phyloP scores from a whole-genome alignment of 2,888 invertebrate species.

The Physocephala rufipes region DNA sequence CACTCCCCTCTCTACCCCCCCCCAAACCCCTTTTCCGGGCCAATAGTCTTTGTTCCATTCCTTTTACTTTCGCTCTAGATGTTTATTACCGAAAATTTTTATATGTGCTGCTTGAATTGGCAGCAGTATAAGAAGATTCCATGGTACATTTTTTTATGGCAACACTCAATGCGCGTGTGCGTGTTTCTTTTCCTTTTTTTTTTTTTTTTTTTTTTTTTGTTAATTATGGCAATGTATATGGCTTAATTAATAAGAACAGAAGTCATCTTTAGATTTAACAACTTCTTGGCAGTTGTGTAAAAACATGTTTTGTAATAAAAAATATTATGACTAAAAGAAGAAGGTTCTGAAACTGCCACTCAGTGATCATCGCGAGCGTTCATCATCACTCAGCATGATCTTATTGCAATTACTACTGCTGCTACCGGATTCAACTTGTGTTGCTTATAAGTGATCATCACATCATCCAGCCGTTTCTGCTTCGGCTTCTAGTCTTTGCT shows the following conservation, averaged over 20 bases:
- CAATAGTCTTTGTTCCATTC: no score
- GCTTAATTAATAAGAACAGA: conserved; percentile 4
- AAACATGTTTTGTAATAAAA: conserved; percentile 11
- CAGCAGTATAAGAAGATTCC: no score
- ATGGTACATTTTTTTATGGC: no score
- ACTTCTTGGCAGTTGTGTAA: conserved; percentile 1
- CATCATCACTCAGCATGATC: not conserved
- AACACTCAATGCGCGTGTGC: no score
- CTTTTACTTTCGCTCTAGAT: no score
- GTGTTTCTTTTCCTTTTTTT: no score
- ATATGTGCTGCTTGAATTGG: no score
- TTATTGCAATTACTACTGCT: not conserved
- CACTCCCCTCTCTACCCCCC: no score
- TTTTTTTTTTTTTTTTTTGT: not conserved
- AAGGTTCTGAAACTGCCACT: conserved; percentile 2
- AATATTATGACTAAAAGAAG: not conserved
- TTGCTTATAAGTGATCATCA: not conserved
- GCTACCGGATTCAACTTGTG: not conserved
- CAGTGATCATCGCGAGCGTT: conserved; percentile 14
- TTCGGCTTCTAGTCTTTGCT: not conserved
- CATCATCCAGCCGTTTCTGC: not conserved
- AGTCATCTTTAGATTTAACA: not conserved
- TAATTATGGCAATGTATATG: conserved; percentile 7
- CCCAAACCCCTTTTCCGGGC: no score
- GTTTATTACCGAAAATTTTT: no score